These are phyloP conservation scores for Nerophis ophidion DNA, from an alignment of 2,113 vertebrate species.

Conservation along the genomic window DNA sequence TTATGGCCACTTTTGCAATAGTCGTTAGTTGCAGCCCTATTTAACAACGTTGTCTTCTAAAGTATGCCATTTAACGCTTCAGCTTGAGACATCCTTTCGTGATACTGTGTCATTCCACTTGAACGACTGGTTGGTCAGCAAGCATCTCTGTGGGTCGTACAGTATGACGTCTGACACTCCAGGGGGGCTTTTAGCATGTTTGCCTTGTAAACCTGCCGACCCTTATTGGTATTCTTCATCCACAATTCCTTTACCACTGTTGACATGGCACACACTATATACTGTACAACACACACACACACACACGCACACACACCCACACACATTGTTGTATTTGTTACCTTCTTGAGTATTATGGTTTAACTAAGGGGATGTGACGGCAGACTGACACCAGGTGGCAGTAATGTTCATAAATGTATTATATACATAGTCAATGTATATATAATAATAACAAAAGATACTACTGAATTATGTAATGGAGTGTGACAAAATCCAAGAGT, in stretches of 20 bases:
- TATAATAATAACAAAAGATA: too few relatives aligned
- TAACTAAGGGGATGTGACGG: too few relatives aligned
- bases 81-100: slow-evolving; percentile 26
- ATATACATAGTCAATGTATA: too few relatives aligned
- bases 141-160: slow-evolving; percentile 24
- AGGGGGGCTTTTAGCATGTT: slow-evolving; percentile 38
- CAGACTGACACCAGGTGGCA: too few relatives aligned
- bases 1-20: not conserved
- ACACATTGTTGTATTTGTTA: too few relatives aligned
- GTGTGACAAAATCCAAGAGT: too few relatives aligned
- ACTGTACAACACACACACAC: slow-evolving; percentile 2
- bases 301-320: slow-evolving; percentile 1
- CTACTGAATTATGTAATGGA: too few relatives aligned
- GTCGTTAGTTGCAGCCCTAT: not conserved
- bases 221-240: slow-evolving; percentile 19
- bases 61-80: not conserved
- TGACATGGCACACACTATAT: slow-evolving; percentile 4
- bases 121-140: slow-evolving; percentile 38
- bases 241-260: slow-evolving; percentile 3
- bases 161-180: slow-evolving; percentile 32
- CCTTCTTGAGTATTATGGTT: too few relatives aligned
- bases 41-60: not conserved
- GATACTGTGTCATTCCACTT: slow-evolving; percentile 38
- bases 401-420: too few relatives aligned
- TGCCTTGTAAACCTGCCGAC: not conserved